Evolutionary conservation across 2,888 invertebrate genomes (phyloP).

Genomic region (Drosophila sordidapex): DNA sequence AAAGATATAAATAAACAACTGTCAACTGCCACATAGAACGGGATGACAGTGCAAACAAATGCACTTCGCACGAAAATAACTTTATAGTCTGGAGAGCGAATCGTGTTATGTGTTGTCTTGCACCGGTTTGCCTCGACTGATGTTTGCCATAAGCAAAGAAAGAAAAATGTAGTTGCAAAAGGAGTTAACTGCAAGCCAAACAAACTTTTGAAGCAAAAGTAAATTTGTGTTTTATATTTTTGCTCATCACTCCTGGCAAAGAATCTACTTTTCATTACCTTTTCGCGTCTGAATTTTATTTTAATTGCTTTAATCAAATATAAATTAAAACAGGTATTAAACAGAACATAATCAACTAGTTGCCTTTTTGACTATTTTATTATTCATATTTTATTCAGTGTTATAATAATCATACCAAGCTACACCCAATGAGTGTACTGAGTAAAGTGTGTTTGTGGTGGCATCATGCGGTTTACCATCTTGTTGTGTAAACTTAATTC

Average conservation of each 20-base stretch:
- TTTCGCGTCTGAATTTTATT: background rate
- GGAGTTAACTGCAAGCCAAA: background rate
- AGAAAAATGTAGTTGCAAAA: conserved; percentile 15
- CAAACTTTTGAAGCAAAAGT: background rate
- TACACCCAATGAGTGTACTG: background rate
- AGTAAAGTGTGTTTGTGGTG: background rate
- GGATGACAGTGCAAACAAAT: conserved; percentile 27
- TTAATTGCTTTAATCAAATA: background rate
- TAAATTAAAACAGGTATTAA: background rate
- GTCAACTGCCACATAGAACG: conserved; percentile 28
- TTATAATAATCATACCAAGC: background rate
- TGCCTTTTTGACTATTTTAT: too few relatives aligned
- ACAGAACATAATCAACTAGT: background rate
- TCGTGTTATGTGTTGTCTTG: background rate
- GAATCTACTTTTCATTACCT: background rate
- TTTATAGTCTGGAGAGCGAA: conserved; percentile 10
- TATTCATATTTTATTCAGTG: background rate
- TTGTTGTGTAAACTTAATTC: background rate
- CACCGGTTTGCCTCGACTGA: conserved; percentile 11
- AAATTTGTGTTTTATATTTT: conserved; percentile 2
- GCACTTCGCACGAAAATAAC: conserved; percentile 8
- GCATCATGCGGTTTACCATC: background rate
- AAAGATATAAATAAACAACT: conserved; percentile 43
- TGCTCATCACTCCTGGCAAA: background rate
- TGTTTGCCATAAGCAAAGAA: conserved; percentile 7